Evolutionary conservation across 2,797 vertebrate genomes (phyloP).

Genomic region (Manis crassicaudata): DNA sequence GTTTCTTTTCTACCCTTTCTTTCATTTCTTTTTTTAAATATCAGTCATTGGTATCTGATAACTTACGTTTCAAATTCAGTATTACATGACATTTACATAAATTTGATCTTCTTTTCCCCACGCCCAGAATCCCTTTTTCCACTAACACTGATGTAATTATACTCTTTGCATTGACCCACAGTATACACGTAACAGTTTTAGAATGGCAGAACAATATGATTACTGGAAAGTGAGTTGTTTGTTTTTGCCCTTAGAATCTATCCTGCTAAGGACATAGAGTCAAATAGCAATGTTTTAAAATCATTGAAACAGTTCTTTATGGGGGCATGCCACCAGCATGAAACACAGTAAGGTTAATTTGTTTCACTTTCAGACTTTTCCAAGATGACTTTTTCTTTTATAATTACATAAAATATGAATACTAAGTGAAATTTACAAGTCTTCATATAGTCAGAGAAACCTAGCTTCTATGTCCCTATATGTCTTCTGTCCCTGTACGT

Average conservation of each 20-base stretch:
- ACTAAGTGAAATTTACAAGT: conserved; percentile 33
- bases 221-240: conserved; percentile 15
- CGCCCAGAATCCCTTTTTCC: neutral
- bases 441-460: conserved; percentile 12
- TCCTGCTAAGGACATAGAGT: neutral
- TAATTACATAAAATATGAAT: neutral
- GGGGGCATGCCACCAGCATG: neutral
- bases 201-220: neutral
- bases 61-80: conserved; percentile 29
- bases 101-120: neutral
- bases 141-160: neutral
- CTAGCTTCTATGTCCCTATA: neutral
- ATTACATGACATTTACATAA: conserved; percentile 11
- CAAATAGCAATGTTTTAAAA: conserved; percentile 36
- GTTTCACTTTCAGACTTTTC: conserved; percentile 44
- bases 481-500: neutral
- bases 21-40: neutral
- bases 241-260: conserved; percentile 9
- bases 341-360: conserved; percentile 13
- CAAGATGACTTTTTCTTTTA: conserved; percentile 33
- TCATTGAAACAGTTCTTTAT: neutral
- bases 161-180: neutral
- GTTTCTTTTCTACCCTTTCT: neutral
- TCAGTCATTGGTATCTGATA: neutral
- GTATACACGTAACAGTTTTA: neutral